Percentiles rank a stretch among this genome's conserved stretches.
phyloP scores from a whole-genome alignment of 2,113 vertebrate genomes.

The Hippocampus zosterae region DNA sequence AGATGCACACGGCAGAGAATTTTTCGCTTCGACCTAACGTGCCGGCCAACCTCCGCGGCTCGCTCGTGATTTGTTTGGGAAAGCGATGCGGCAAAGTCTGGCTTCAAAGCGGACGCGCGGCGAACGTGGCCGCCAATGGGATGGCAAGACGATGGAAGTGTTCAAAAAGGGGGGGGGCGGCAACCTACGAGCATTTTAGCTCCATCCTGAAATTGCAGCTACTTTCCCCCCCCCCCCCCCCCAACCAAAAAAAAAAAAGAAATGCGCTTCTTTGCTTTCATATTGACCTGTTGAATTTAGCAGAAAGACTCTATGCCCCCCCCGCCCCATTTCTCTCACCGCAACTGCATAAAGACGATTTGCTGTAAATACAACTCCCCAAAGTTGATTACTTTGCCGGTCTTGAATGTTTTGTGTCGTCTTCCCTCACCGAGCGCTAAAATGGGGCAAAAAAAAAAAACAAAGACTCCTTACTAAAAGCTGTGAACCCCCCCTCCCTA shows the following conservation, averaged over 20 bases:
- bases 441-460: slow-evolving; percentile 13
- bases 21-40: not conserved
- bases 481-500: not conserved
- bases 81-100: too few relatives aligned
- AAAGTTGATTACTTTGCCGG: slow-evolving; percentile 23
- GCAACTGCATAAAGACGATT: not conserved
- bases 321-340: not conserved
- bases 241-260: slow-evolving; percentile 9
- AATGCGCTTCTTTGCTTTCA: slow-evolving; percentile 52
- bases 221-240: slow-evolving; percentile 4
- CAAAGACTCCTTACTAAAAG: not conserved
- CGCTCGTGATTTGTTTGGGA: not conserved
- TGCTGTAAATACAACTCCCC: slow-evolving; percentile 62
- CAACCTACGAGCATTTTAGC: too few relatives aligned
- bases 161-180: too few relatives aligned
- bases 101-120: too few relatives aligned
- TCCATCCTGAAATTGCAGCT: too few relatives aligned
- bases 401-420: slow-evolving; percentile 44
- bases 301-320: slow-evolving; percentile 55
- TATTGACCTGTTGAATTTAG: slow-evolving; percentile 70
- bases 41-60: too few relatives aligned
- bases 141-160: too few relatives aligned
- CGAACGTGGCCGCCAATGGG: too few relatives aligned
- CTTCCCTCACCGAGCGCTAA: slow-evolving; percentile 26
- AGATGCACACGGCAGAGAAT: not conserved